phyloP scores from a whole-genome alignment of 2,888 invertebrate genomes.

The Poecilobothrus nobilitatus region DNA sequence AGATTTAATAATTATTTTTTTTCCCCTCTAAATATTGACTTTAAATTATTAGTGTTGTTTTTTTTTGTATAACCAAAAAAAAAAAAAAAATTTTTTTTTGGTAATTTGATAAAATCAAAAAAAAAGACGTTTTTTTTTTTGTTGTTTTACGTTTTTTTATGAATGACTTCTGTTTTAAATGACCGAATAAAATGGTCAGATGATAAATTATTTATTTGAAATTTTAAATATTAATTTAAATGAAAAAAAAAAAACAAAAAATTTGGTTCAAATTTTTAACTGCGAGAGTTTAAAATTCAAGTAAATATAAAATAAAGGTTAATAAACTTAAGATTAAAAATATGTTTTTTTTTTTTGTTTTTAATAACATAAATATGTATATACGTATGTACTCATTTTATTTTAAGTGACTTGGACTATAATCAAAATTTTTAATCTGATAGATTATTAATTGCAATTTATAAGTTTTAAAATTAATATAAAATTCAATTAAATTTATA shows the following conservation, averaged over 20 bases:
- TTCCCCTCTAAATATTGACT: not conserved
- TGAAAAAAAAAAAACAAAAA: not conserved
- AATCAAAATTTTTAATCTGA: no score
- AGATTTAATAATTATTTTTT: not conserved
- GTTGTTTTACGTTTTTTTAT: not conserved
- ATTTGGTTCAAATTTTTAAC: not conserved
- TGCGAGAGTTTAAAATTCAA: no score
- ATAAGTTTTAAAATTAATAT: no score
- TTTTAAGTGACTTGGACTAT: no score
- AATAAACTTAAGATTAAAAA: not conserved
- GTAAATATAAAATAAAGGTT: not conserved
- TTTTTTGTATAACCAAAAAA: no score
- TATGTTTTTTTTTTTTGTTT: no score
- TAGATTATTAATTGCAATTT: no score
- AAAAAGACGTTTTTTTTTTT: not conserved
- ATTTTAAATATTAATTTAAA: not conserved
- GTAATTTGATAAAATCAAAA: no score
- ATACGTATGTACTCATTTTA: no score
- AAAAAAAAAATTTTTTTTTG: no score
- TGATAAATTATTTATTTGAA: not conserved
- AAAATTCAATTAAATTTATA: no score
- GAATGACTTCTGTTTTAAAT: conserved; percentile 4
- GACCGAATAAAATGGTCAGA: not conserved
- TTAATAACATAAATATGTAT: no score
- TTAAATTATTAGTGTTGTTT: not conserved